Evolutionary conservation across 1,140 invertebrate species (phyloP), one percentile per base, ranked within the genome.

Genomic region (Homarus americanus): DNA sequence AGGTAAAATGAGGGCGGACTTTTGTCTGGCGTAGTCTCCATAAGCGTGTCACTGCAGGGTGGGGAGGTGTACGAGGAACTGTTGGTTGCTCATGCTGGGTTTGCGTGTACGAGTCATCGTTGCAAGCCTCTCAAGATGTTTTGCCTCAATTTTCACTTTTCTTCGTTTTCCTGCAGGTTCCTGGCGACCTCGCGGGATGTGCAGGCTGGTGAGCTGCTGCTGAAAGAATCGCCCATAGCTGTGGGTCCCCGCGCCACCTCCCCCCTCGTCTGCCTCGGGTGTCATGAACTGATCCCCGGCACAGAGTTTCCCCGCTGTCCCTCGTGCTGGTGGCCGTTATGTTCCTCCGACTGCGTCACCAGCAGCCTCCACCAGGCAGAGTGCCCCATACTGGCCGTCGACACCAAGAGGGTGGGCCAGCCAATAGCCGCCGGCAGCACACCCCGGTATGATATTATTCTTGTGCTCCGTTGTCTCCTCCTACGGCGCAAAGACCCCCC

Each of bases 391-490:
- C 79, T 92, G 49, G 84, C 87, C 17, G 41, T 38, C 53, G 92
- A 92, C 82, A 73, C 44, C 20, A 82, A 76, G 44, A 58, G 69
- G 34, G 58, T 58, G 17, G 92, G 92, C 0, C 66, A 87, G 40
- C 92, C 92, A 0, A 24, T 32, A 15, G 36, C 24, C 9, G 24
- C 53, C 2, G 88, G 82, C 66, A 84, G 86, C 15, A 92, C 88
- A 10, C 85, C 85, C 24, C 84, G 91, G 17, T 93, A 93, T 34
- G 92, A 93, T 73, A 69, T 91, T 28, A 93, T 93, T 44, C 83
- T 93, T 32, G 83, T 90, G 0, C 76, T 93, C 36, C 87, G 92
- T 2, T 89, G 90, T 58, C 91, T 93, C 15, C 84, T 93, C 17
- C 80, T 93, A 44, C 58, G 75, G 2, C n/a, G 32, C 28, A 82